These are phyloP conservation scores for Pontoporia blainvillei DNA, from an alignment of 2,113 vertebrate species.

Conservation along the genomic window DNA sequence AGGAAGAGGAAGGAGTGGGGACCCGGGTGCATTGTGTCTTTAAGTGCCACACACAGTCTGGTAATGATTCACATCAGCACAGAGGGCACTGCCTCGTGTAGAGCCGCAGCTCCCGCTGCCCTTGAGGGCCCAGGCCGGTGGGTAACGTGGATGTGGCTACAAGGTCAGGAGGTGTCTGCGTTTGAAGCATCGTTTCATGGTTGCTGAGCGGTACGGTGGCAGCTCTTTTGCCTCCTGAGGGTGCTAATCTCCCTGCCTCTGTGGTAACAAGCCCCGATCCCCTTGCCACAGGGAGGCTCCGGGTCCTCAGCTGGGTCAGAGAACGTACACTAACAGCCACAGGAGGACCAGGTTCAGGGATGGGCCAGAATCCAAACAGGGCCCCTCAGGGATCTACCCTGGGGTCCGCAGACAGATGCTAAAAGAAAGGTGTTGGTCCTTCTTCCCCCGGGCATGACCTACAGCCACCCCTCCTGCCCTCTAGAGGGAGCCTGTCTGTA, in stretches of 20 bases:
- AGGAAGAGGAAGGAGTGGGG: neutral
- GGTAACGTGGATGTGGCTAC: accelerated
- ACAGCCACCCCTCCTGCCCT: neutral
- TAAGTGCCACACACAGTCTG: too few relatives aligned
- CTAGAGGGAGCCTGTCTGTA: neutral
- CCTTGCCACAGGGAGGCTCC: neutral
- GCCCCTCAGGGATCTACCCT: neutral
- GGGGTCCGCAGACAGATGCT: accelerated
- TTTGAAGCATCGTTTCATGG: accelerated
- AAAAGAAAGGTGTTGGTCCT: neutral
- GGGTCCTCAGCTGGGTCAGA: accelerated
- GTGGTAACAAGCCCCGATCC: too few relatives aligned
- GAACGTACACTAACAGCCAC: neutral
- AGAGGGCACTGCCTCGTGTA: accelerated
- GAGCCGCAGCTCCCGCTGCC: accelerated
- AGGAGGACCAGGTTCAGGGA: neutral
- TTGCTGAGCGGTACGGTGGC: accelerated
- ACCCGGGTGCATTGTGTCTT: accelerated
- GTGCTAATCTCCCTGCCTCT: neutral
- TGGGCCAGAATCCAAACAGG: neutral
- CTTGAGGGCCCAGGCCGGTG: accelerated
- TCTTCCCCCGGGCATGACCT: accelerated
- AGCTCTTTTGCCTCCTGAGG: accelerated
- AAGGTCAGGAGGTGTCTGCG: accelerated
- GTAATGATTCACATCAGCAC: accelerated